A percentile compares a stretch with the other conserved stretches of the same genome.
Conservation (phyloP, 92 coral and sea anemone species). For the Siderastrea siderea region DNA sequence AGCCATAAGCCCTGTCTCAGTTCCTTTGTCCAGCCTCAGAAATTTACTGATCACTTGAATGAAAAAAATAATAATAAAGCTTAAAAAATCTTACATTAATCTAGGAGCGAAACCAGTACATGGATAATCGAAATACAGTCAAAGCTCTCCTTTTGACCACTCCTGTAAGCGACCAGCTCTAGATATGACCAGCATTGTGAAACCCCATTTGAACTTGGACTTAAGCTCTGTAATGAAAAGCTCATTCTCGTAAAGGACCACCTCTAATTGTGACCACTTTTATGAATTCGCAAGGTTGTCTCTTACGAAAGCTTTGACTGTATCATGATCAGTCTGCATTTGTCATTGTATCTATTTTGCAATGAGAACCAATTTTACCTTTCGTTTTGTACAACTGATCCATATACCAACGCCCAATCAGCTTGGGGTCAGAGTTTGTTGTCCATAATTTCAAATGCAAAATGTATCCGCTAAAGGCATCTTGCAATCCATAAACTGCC, state of each 20-base stretch:
- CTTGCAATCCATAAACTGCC: slow-evolving; percentile 66
- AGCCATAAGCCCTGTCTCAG: slow-evolving; percentile 77
- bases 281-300: not conserved
- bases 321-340: slow-evolving; percentile 18
- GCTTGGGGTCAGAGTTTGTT: slow-evolving; percentile 70
- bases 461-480: slow-evolving; percentile 63
- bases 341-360: not conserved
- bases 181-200: too few relatives aligned
- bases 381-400: slow-evolving; percentile 39
- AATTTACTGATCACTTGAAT: slow-evolving; percentile 68
- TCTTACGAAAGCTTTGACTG: slow-evolving; percentile 6
- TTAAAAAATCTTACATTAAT: not conserved
- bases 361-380: not conserved
- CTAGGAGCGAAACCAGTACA: too few relatives aligned
- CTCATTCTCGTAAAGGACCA: too few relatives aligned
- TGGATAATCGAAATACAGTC: too few relatives aligned
- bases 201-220: too few relatives aligned
- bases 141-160: too few relatives aligned
- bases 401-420: slow-evolving; percentile 63
- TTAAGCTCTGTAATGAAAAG: too few relatives aligned
- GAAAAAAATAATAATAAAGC: not conserved
- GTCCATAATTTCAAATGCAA: slow-evolving; percentile 68
- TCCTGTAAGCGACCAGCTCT: too few relatives aligned
- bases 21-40: slow-evolving; percentile 79
- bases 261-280: not conserved